Evolutionary conservation across 2,888 invertebrate genomes (phyloP), one percentile per base, ranked within the genome.

Genomic region (Drosophila longiperda): DNA sequence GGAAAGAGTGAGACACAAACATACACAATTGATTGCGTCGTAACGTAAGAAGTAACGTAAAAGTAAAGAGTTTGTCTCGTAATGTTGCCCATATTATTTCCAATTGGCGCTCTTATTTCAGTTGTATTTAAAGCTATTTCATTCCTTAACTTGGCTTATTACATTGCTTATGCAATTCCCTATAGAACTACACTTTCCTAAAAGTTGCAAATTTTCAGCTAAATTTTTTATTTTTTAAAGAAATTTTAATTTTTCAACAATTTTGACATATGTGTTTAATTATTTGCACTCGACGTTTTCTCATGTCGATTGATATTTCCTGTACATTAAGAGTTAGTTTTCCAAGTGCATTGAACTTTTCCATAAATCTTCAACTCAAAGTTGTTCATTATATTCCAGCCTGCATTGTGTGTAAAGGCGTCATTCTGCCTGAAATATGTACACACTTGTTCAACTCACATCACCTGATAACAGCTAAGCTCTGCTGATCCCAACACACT

Each of bases 381-480:
- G 3, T 33, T 29, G n/a, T 73, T 40, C 29, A 57, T 64, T 61
- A 52, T 65, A 29, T 26, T 33, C 32, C 11, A 42, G 7, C 7
- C 20, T 60, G n/a, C 20, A 23, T 17, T 59, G 40, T 48, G 20
- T 29, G 26, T 66, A 54, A 69, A 61, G 11, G 12, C 15, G 29
- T 29, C 40, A 34, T 60, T 49, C 50, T 48, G 40, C 11, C 50
- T 52, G 50, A 63, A 60, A 70, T 60, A 60, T 59, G 32, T 70
- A 58, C 23, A 45, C 45, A 45, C 54, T 62, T 69, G 63, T 68
- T 62, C 63, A 45, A 45, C 23, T 23, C 38, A 66, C 60, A 68
- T 66, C 49, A 9, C 64, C 32, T 64, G 68, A 60, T 80, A 76
- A 60, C 58, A 71, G 66, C 74, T 80, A 65, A 80, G 80, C 80